Conservation (phyloP, 2,797 vertebrate species). For the Epinephelus malabaricus region DNA sequence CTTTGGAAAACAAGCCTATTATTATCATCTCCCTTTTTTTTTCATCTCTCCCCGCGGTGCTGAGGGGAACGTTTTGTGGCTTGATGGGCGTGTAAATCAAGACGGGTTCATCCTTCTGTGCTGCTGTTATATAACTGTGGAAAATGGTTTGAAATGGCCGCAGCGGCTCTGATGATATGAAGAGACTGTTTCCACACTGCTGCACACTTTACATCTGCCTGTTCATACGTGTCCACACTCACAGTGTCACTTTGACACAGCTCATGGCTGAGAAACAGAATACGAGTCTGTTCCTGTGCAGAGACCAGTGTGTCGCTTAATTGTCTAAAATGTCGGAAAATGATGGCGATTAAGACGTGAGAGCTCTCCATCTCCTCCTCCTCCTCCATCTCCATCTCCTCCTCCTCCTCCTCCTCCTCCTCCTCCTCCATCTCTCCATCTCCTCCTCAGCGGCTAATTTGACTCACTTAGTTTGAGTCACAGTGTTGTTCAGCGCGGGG, state of each 20-base stretch:
- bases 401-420: not conserved
- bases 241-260: not conserved
- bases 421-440: not conserved
- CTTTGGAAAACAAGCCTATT: conserved; percentile 81
- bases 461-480: conserved; percentile 37
- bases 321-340: conserved; percentile 11
- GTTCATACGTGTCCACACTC: not conserved
- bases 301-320: not conserved
- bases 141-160: conserved; percentile 51
- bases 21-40: conserved; percentile 58
- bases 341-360: conserved; percentile 5
- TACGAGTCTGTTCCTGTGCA: not conserved
- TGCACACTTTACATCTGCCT: conserved; percentile 31
- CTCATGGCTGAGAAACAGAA: too few relatives aligned
- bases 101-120: conserved; percentile 51
- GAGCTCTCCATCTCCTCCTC: conserved; percentile 15
- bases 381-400: not conserved
- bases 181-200: not conserved
- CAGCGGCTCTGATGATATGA: conserved; percentile 3
- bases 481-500: conserved; percentile 16
- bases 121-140: conserved; percentile 53
- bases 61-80: conserved; percentile 47
- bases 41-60: not conserved
- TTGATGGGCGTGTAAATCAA: conserved; percentile 55
- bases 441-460: conserved; percentile 30